These are phyloP conservation scores for Cheilinus undulatus DNA, from an alignment of 2,113 vertebrate genomes.

Conservation along the genomic window DNA sequence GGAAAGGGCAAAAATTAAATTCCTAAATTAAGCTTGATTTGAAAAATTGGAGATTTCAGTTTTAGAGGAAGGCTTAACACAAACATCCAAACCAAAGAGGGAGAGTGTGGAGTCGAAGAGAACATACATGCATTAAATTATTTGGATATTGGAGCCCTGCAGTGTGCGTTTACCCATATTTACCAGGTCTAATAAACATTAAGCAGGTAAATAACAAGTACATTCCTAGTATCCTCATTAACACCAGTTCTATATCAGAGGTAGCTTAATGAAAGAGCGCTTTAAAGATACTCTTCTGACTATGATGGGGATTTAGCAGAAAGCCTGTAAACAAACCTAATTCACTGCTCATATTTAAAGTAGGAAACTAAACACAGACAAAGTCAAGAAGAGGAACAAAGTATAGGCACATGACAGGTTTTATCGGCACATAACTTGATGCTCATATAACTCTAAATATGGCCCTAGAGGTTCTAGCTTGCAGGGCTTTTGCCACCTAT, in stretches of 20 bases:
- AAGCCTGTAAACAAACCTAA: conserved; percentile 6
- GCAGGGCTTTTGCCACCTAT: conserved; percentile 9
- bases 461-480: background rate
- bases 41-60: too few relatives aligned
- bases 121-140: too few relatives aligned
- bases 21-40: too few relatives aligned
- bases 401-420: conserved; percentile 2
- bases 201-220: too few relatives aligned
- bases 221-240: too few relatives aligned
- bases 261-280: background rate
- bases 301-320: background rate
- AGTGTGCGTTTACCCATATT: too few relatives aligned
- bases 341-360: background rate
- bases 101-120: too few relatives aligned
- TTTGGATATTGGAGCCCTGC: too few relatives aligned
- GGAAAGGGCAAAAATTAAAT: too few relatives aligned
- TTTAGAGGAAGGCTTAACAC: too few relatives aligned
- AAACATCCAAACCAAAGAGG: too few relatives aligned
- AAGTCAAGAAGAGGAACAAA: conserved; percentile 17
- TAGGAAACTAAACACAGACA: background rate
- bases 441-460: background rate
- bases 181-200: too few relatives aligned
- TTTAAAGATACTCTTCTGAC: background rate
- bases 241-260: background rate
- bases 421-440: background rate